Evolutionary conservation across 2,888 invertebrate species (phyloP).

Genomic region (Ormyrus labotus): DNA sequence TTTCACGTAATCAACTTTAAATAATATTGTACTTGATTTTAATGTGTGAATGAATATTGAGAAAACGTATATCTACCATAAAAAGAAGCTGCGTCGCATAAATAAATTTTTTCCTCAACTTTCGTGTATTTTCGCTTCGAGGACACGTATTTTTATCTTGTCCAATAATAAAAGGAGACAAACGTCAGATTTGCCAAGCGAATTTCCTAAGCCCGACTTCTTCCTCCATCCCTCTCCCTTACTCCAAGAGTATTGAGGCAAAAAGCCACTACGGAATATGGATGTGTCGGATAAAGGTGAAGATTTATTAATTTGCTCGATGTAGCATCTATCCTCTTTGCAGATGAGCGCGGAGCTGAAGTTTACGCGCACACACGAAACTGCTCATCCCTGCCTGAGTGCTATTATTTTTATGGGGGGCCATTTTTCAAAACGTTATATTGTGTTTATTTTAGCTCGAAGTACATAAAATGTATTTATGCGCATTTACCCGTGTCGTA

Average conservation of each 20-base stretch:
- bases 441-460: slow-evolving; percentile 6
- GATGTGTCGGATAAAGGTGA: slow-evolving; percentile 39
- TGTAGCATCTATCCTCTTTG: slow-evolving; percentile 3
- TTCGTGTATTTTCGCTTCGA: no score
- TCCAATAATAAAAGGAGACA: slow-evolving; percentile 22
- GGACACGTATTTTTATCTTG: no score
- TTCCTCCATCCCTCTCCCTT: not conserved
- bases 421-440: slow-evolving; percentile 24
- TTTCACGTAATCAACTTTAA: no score
- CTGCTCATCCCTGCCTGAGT: not conserved
- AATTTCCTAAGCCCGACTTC: slow-evolving; percentile 1
- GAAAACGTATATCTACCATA: no score
- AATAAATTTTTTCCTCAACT: no score
- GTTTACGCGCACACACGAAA: slow-evolving; percentile 18
- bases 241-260: not conserved
- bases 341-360: slow-evolving; percentile 1
- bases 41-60: no score
- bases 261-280: slow-evolving; percentile 32
- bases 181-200: slow-evolving; percentile 21
- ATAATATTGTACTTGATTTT: no score
- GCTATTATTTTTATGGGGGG: slow-evolving; percentile 20
- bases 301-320: slow-evolving; percentile 48
- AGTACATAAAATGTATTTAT: slow-evolving; percentile 14
- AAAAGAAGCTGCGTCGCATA: no score
- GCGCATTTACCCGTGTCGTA: not conserved